Evolutionary conservation across 2,797 vertebrate genomes (phyloP), one percentile per base, ranked within the genome.

Genomic region (Antennarius maculatus): DNA sequence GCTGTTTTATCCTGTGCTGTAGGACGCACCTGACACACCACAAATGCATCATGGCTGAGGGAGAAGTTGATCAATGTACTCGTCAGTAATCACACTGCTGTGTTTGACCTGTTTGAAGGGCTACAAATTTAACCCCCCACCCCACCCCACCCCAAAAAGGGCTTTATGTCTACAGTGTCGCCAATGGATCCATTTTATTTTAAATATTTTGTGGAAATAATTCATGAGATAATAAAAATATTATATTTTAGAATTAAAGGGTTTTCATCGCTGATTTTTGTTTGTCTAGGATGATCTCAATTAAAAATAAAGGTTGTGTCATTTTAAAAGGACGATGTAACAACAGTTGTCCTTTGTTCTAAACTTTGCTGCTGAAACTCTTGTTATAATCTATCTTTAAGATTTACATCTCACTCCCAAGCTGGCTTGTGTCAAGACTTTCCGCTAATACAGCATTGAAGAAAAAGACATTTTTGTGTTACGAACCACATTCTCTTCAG

Each of bases 1-100:
- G 48, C 83, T 46, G 82, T 70, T 88, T 86, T 73, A 82, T 82
- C 79, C 83, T 49, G 43, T 81, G 86, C 88, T 83, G 88, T 85
- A 73, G 79, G 82, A 76, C 86, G 81, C 87, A 92, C 85, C 86
- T 88, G 88, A 92, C 83, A 70, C 84, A 71, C 69, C 52, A 31
- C 77, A 83, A 79, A 84, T 58, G 66, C 49, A 69, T 45, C 71
- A 67, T 70, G 65, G 73, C 45, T 0, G 41, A 74, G 46, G 31
- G 68, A 69, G 62, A 64, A 37, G 66, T 29, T 69, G 61, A 80
- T 81, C 76, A 71, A 53, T 37, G 66, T 61, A 65, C 54, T 83
- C 72, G 61, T 85, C 74, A 65, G 61, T 76, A 71, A 80, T 73
- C 65, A 61, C 46, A 55, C 27, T 16, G 27, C 69, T 34, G 53